These are phyloP conservation scores for Deroptyus accipitrinus DNA, from an alignment of 2,113 vertebrate species.

Conservation along the genomic window DNA sequence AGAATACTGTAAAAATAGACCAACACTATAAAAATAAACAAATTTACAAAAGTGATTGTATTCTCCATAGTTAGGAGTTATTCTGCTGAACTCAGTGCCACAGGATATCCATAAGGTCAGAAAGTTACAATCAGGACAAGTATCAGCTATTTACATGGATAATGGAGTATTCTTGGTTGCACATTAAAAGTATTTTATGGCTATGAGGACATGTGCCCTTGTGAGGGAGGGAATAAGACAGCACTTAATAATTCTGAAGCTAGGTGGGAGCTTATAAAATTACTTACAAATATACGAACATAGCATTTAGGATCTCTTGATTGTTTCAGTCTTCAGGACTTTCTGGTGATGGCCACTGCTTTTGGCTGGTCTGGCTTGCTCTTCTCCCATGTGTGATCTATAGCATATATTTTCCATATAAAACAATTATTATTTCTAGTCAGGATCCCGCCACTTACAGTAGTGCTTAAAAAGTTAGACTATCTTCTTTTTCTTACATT, in stretches of 20 bases:
- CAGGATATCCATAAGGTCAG: neutral
- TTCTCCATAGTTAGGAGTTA: neutral
- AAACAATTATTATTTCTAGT: neutral
- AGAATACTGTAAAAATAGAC: neutral
- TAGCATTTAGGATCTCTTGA: neutral
- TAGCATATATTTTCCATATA: neutral
- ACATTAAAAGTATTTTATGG: neutral
- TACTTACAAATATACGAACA: neutral
- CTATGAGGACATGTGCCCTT: neutral
- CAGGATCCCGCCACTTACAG: neutral
- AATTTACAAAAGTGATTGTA: neutral
- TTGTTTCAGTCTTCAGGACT: neutral
- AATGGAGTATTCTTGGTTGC: neutral
- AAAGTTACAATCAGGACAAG: neutral
- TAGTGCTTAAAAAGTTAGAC: neutral
- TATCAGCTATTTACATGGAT: neutral
- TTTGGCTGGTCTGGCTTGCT: neutral
- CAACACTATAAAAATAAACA: neutral
- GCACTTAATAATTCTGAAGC: neutral
- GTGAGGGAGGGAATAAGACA: neutral
- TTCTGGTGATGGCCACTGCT: neutral
- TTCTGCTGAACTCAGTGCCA: neutral
- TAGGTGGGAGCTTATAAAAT: neutral
- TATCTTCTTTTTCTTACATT: neutral
- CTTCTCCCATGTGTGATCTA: neutral